These are phyloP conservation scores for Vollenhovia emeryi DNA, from an alignment of 1,140 invertebrate species.

Conservation along the genomic window DNA sequence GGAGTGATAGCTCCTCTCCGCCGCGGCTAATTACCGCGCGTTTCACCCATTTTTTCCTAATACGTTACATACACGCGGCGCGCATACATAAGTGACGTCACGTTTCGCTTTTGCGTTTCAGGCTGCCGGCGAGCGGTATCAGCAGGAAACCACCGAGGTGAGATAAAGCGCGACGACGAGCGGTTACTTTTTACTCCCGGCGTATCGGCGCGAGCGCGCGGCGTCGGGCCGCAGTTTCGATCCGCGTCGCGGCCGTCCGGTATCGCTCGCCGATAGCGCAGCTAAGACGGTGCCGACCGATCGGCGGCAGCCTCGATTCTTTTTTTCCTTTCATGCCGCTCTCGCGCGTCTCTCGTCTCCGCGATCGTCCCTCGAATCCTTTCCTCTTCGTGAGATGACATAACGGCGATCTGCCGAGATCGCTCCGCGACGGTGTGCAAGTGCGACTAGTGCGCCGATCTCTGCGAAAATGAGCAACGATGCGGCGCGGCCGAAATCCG, in stretches of 20 bases:
- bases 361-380: neutral
- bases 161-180: conserved; percentile 75
- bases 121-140: conserved; percentile 75
- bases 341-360: neutral
- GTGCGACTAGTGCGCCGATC: neutral
- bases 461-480: conserved; percentile 5
- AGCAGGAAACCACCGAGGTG: conserved; percentile 81
- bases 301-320: neutral
- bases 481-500: neutral
- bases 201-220: conserved; percentile 5
- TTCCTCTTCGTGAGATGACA: neutral
- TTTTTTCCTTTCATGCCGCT: neutral
- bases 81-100: conserved; percentile 63
- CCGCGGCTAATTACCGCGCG: conserved; percentile 40
- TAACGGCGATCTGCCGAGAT: neutral
- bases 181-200: conserved; percentile 50
- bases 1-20: conserved; percentile 11
- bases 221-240: conserved; percentile 5
- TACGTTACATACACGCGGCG: neutral
- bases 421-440: neutral
- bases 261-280: conserved; percentile 42
- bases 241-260: conserved; percentile 29
- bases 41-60: conserved; percentile 47
- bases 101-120: conserved; percentile 72
- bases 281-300: neutral